Conservation (phyloP, 1,140 invertebrate species). For the Bombus waltoni region DNA sequence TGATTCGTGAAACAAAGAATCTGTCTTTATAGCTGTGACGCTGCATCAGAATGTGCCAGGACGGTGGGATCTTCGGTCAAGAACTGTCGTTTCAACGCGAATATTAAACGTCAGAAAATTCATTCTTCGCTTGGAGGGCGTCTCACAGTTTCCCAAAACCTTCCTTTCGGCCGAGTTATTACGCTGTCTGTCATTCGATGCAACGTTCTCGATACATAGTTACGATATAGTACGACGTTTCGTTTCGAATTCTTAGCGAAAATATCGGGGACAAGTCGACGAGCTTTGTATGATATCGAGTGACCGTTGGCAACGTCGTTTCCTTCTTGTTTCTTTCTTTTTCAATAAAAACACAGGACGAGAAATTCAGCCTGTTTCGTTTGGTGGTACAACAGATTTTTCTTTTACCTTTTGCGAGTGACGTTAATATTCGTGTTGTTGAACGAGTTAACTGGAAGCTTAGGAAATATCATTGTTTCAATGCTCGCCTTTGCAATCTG, state of each 20-base stretch:
- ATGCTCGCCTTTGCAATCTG: too few species aligned
- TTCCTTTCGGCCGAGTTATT: neutral
- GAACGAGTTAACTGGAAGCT: neutral
- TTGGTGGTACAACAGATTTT: neutral
- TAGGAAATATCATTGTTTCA: neutral
- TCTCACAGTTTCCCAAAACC: neutral
- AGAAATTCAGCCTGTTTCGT: neutral
- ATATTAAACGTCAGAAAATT: conserved; percentile 20
- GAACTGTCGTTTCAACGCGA: neutral
- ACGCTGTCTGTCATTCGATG: neutral
- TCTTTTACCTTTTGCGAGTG: neutral
- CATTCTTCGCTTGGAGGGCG: neutral
- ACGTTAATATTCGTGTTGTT: neutral
- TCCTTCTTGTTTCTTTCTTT: conserved; percentile 17
- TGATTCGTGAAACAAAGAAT: neutral
- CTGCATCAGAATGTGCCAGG: neutral
- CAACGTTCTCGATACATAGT: conserved; percentile 2
- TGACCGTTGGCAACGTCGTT: conserved; percentile 20
- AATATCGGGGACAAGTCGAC: conserved; percentile 22
- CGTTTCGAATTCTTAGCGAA: conserved; percentile 8
- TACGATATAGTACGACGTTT: neutral
- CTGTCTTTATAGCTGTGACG: neutral
- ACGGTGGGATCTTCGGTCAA: neutral
- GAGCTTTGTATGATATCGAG: conserved; percentile 31
- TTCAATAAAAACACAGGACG: conserved; percentile 15